These are phyloP conservation scores for Drepana falcataria DNA, from an alignment of 2,888 invertebrate species.

Conservation along the genomic window DNA sequence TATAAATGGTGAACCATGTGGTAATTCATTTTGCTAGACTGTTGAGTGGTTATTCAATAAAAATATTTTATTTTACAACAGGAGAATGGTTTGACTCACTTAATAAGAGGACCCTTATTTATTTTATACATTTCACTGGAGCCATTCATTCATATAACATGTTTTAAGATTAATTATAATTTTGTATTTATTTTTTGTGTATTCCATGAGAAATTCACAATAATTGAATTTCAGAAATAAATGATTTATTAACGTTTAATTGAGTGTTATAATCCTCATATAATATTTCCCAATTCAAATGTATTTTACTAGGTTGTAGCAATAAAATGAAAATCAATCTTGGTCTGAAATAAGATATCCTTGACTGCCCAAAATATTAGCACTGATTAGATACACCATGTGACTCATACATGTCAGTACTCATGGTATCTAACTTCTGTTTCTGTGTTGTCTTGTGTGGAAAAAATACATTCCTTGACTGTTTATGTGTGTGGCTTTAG, in stretches of 20 bases:
- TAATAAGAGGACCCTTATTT: conserved; percentile 5
- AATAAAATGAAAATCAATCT: no score
- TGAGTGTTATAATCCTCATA: background rate
- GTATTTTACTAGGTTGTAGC: no score
- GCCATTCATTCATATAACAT: background rate
- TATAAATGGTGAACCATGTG: conserved; percentile 67
- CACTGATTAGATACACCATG: no score
- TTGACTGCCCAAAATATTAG: no score
- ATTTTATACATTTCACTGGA: background rate
- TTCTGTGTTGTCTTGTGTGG: no score
- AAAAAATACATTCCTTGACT: no score
- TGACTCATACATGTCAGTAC: no score
- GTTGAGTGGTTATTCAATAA: conserved; percentile 68
- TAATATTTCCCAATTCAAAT: no score
- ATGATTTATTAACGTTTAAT: background rate
- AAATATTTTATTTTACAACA: conserved; percentile 63
- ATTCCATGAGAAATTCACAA: background rate
- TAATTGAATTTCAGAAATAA: background rate
- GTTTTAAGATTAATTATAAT: background rate
- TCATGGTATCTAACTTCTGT: no score
- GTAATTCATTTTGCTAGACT: conserved; percentile 69
- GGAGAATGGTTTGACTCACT: conserved; percentile 29
- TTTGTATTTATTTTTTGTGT: conserved; percentile 9
- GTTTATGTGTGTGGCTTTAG: no score
- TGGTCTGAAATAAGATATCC: no score